phyloP scores from a whole-genome alignment of 2,113 vertebrate species.

The Charina bottae region DNA sequence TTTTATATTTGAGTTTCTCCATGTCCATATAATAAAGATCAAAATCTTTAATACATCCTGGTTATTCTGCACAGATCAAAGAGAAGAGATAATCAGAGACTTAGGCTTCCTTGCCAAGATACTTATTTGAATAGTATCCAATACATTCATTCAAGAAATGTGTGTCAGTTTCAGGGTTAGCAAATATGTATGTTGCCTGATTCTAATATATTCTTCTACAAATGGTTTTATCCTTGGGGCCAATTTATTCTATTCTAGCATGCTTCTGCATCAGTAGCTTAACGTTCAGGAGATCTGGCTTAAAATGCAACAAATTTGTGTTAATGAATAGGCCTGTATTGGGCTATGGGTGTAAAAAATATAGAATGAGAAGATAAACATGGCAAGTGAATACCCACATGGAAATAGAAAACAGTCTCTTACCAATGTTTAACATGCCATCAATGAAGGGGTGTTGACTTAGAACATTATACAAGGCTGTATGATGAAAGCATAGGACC shows the following conservation, averaged over 20 bases:
- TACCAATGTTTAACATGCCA: not conserved
- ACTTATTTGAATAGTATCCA: constrained; percentile 1
- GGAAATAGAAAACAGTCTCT: not conserved
- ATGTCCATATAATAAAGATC: not conserved
- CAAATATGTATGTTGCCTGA: not conserved
- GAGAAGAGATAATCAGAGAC: not conserved
- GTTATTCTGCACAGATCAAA: not conserved
- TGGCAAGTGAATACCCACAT: not conserved
- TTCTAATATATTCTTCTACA: not conserved
- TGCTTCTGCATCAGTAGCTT: not conserved
- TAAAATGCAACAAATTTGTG: not conserved
- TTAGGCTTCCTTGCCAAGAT: constrained; percentile 6
- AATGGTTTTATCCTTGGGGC: not conserved
- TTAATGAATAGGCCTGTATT: not conserved
- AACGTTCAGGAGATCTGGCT: not conserved
- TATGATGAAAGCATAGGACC: not conserved
- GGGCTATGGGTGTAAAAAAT: not conserved
- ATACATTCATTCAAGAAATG: not conserved
- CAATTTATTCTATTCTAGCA: not conserved
- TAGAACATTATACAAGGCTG: not conserved
- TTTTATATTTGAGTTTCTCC: constrained; percentile 7
- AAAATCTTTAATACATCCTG: not conserved
- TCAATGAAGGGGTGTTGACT: not conserved
- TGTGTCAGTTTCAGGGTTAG: not conserved
- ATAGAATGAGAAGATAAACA: too few relatives aligned